Conservation (phyloP, 2,888 invertebrate genomes). For the Icerya purchasi region DNA sequence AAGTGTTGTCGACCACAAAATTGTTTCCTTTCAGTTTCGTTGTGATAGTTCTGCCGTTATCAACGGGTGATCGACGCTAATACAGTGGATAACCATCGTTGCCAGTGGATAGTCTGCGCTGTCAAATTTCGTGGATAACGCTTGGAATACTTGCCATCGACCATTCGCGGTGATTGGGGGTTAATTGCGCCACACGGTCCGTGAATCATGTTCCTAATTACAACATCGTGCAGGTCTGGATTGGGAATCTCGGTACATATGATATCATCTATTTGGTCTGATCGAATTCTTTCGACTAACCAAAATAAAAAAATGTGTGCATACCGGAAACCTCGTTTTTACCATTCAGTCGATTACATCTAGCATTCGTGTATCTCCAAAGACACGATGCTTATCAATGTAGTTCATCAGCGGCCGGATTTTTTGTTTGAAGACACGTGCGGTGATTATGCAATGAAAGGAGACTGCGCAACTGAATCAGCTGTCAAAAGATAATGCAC, state of each 20-base stretch:
- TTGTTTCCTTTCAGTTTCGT: conserved; percentile 15
- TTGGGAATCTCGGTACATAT: conserved; percentile 23
- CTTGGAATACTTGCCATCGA: conserved; percentile 19
- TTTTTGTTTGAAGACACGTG: conserved; percentile 15
- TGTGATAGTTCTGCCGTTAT: conserved; percentile 21
- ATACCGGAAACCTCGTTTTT: conserved; percentile 20
- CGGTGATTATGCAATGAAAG: no score
- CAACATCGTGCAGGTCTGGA: conserved; percentile 18
- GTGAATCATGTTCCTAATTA: conserved; percentile 23
- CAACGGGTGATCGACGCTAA: conserved; percentile 16
- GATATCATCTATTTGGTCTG: conserved; percentile 22
- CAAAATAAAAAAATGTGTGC: conserved; percentile 23
- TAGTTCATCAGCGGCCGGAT: conserved; percentile 10
- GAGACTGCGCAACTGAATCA: no score
- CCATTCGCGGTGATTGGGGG: conserved; percentile 19
- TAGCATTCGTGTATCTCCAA: conserved; percentile 17
- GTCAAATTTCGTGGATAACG: conserved; percentile 18
- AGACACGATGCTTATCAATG: conserved; percentile 13
- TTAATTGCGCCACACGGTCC: conserved; percentile 19
- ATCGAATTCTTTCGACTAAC: conserved; percentile 21
- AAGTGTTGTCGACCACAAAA: conserved; percentile 17
- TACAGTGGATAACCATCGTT: conserved; percentile 23
- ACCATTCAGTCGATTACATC: conserved; percentile 20
- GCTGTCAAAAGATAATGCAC: no score
- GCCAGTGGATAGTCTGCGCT: conserved; percentile 19